Percentiles rank a stretch among this genome's conserved stretches.
Conservation (phyloP, 2,113 vertebrate species). For the Mohoua ochrocephala region DNA sequence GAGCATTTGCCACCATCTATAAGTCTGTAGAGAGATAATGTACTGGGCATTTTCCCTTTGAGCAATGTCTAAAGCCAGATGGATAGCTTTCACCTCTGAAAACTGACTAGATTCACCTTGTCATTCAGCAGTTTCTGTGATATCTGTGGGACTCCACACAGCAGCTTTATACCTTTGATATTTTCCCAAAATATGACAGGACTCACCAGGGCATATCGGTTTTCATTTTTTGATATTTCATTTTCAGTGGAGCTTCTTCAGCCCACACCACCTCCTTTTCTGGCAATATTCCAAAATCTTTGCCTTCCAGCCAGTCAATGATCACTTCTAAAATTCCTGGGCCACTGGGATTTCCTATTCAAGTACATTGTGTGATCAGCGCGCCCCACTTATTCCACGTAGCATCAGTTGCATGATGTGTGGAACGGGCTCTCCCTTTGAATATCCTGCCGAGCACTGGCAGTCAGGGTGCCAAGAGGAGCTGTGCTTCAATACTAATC, state of each 20-base stretch:
- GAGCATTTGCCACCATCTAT: not conserved
- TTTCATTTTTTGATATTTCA: not conserved
- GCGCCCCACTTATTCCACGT: accelerated
- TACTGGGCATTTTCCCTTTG: not conserved
- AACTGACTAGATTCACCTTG: not conserved
- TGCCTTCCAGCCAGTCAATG: not conserved
- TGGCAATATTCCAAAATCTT: not conserved
- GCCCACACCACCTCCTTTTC: not conserved
- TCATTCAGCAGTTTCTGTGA: not conserved
- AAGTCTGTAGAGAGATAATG: not conserved
- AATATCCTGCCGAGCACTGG: not conserved
- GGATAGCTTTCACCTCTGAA: not conserved
- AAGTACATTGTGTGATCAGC: accelerated
- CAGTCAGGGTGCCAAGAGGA: not conserved
- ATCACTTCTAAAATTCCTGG: not conserved
- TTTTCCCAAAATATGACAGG: not conserved
- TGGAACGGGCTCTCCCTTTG: not conserved
- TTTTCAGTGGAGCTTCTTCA: not conserved
- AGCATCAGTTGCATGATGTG: not conserved
- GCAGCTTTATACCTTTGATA: not conserved
- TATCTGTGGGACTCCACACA: not conserved
- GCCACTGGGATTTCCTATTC: not conserved
- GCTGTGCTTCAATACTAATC: not conserved
- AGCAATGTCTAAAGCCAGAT: not conserved
- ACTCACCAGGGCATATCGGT: not conserved